Conservation (phyloP, 2,113 vertebrate species). For the Poeciliopsis prolifica region DNA sequence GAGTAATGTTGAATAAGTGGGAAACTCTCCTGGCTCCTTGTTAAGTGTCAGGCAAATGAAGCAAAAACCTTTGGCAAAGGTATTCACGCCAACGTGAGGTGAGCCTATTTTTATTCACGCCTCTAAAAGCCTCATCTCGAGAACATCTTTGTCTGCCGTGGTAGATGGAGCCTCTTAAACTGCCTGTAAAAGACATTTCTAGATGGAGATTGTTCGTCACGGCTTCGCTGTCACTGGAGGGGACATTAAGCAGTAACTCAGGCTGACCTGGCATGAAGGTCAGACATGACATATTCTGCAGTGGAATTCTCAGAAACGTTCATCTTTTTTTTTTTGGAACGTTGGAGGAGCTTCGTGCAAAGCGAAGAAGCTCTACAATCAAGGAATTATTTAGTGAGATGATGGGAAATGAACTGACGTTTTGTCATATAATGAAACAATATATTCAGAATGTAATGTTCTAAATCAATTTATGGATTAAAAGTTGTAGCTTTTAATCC, state of each 20-base stretch:
- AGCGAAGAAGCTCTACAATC: too few relatives aligned
- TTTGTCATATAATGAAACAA: neutral
- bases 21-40: conserved; percentile 50
- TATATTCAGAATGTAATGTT: neutral
- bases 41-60: conserved; percentile 57
- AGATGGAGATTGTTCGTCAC: conserved; percentile 46
- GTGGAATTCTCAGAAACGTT: conserved; percentile 20
- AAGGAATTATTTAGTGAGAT: too few relatives aligned
- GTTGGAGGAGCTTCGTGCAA: neutral
- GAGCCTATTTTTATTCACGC: conserved; percentile 40
- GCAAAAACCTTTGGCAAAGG: conserved; percentile 50
- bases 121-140: conserved; percentile 42
- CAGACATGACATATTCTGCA: conserved; percentile 46
- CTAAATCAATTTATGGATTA: neutral
- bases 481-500: neutral
- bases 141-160: conserved; percentile 61
- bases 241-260: conserved; percentile 30
- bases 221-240: conserved; percentile 34
- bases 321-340: neutral
- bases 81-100: conserved; percentile 35
- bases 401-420: neutral
- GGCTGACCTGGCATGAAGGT: conserved; percentile 54
- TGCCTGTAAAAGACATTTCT: conserved; percentile 31
- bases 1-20: conserved; percentile 61
- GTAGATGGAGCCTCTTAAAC: conserved; percentile 38